Evolutionary conservation across 1,140 invertebrate species (phyloP), one percentile per base, ranked within the genome.

Genomic region (Aphaenogaster rudis): DNA sequence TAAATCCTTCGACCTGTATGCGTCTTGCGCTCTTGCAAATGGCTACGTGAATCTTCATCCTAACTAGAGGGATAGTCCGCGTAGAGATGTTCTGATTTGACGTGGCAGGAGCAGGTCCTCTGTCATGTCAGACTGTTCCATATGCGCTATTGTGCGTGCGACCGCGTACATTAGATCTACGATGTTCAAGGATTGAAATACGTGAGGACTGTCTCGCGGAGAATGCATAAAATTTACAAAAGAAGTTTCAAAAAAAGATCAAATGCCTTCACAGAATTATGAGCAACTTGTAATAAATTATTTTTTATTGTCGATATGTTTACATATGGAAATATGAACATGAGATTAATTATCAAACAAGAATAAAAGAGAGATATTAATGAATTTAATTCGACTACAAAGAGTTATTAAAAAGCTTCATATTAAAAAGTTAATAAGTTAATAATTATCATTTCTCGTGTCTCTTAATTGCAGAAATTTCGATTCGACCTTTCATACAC

Each of bases 11-110:
- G 13, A 33, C 4, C 45, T 21, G 48, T 4, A 39, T 64, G 45
- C 17, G 21, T 33, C 11, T 13, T 36, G n/a, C 6, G n/a, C 13
- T 6, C 42, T 36, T 13, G 52, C 28, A 61, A 61, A 45, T 42
- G 36, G 39, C 28, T 36, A n/a, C 42, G 69, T 50, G 69, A 74
- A 84, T 84, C 80, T 50, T 84, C 69, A 36, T 36, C 33, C 69
- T 74, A 39, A 50, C 69, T 74, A 48, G 69, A 45, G 67, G 52
- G 67, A 61, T 45, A 74, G 42, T 42, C 28, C 42, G 54, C 67
- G 11, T 42, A 33, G 80, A 84, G 80, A 76, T 84, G 71, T 63
- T n/a, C n/a, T 50, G 69, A 76, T 84, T 76, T 84, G 80, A 84
- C 57, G 17, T 84, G 54, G 9, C 80, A 76, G 80, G 2, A 42